Percentiles rank a stretch among this genome's conserved stretches.
Conservation (phyloP, 2,797 vertebrate genomes). For the Phylloscopus collybita region DNA sequence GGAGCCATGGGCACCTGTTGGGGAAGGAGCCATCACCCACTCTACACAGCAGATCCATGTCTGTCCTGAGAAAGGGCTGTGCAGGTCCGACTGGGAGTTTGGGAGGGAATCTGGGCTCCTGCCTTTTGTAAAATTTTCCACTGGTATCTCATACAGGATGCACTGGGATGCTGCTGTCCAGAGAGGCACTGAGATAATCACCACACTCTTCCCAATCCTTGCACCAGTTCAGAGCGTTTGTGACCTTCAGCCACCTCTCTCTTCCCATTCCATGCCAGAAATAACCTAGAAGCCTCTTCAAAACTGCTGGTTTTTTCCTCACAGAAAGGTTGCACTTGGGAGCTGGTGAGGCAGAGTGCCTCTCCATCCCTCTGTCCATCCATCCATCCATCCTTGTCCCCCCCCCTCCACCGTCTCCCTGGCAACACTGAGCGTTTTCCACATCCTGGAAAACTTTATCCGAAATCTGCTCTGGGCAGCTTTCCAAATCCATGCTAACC, state of each 20-base stretch:
- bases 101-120: not conserved
- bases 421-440: constrained; percentile 79
- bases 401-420: constrained; percentile 74
- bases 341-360: not conserved
- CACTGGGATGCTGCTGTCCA: not conserved
- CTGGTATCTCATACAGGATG: not conserved
- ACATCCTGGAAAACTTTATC: constrained; percentile 86
- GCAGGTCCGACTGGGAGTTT: not conserved
- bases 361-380: not conserved
- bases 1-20: not conserved
- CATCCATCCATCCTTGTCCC: constrained; percentile 59
- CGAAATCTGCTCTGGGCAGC: constrained; percentile 86
- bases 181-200: not conserved
- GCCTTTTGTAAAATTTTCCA: not conserved
- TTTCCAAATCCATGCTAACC: constrained; percentile 98
- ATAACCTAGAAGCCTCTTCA: not conserved
- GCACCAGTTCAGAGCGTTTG: not conserved
- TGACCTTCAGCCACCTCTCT: constrained; percentile 1
- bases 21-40: not conserved
- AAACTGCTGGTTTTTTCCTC: not conserved
- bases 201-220: not conserved
- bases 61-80: not conserved
- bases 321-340: not conserved
- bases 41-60: not conserved
- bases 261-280: not conserved